These are phyloP conservation scores for Glossophaga mutica DNA, from an alignment of 2,797 vertebrate genomes.

Conservation along the genomic window DNA sequence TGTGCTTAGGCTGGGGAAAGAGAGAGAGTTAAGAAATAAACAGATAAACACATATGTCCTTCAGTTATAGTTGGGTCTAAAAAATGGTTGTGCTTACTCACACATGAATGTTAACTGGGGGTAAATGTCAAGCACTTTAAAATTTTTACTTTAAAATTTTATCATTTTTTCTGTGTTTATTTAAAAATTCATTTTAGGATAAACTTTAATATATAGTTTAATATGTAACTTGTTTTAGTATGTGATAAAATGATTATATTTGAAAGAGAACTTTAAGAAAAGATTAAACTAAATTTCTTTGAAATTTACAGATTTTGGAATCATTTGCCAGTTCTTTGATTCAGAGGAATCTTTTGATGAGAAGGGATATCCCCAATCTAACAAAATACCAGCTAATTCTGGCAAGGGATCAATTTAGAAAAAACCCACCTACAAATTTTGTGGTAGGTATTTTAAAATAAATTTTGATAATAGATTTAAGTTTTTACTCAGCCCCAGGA, in stretches of 20 bases:
- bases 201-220: neutral
- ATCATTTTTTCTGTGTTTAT: neutral
- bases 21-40: neutral
- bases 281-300: conserved; percentile 49
- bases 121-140: neutral
- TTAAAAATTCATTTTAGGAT: conserved; percentile 36
- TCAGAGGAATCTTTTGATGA: conserved; percentile 85
- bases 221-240: neutral
- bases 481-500: neutral
- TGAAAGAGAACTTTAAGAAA: conserved; percentile 17
- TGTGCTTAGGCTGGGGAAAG: neutral
- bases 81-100: neutral
- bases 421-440: conserved; percentile 88
- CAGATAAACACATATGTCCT: neutral
- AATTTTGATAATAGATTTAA: neutral
- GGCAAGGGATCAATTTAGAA: conserved; percentile 93
- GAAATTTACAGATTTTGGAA: conserved; percentile 88
- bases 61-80: neutral
- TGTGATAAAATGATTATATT: conserved; percentile 13
- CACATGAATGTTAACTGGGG: neutral
- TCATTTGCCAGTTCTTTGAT: conserved; percentile 90
- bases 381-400: conserved; percentile 96
- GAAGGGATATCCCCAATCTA: conserved; percentile 87
- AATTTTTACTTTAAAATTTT: neutral
- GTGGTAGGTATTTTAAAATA: conserved; percentile 78